These are phyloP conservation scores for Channa striata DNA, from an alignment of 2,797 vertebrate genomes.

Conservation along the genomic window DNA sequence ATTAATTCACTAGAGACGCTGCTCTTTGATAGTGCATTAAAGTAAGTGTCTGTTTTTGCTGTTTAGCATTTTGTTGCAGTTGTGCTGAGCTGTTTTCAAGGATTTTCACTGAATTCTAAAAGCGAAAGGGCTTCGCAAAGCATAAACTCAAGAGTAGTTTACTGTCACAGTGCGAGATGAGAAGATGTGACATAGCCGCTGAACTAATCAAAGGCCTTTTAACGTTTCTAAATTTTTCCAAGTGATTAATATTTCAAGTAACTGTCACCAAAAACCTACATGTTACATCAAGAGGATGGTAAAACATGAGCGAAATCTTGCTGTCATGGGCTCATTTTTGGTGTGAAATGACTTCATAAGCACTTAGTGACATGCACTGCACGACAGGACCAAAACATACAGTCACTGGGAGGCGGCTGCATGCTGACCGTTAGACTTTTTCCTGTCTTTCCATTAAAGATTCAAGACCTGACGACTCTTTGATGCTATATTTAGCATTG, in stretches of 20 bases:
- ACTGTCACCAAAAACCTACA: conserved; percentile 18
- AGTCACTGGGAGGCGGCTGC: background rate
- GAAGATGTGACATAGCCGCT: background rate
- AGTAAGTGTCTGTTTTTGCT: no score
- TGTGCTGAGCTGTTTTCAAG: no score
- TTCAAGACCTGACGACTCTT: conserved; percentile 33
- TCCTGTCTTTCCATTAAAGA: conserved; percentile 43
- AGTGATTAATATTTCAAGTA: conserved; percentile 8
- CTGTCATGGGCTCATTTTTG: conserved; percentile 20
- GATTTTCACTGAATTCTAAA: no score
- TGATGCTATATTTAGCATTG: conserved; percentile 64
- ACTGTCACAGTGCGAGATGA: conserved; percentile 1
- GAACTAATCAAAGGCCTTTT: conserved; percentile 6
- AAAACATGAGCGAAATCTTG: conserved; percentile 1
- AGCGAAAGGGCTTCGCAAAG: background rate
- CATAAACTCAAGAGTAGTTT: conserved; percentile 9
- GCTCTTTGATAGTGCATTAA: conserved; percentile 1
- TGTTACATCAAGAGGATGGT: conserved; percentile 10
- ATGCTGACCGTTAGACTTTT: background rate
- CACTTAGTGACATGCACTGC: conserved; percentile 5
- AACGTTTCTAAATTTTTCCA: conserved; percentile 1
- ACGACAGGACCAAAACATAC: conserved; percentile 18
- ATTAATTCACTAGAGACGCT: conserved; percentile 24
- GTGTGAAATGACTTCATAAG: conserved; percentile 35
- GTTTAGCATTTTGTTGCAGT: no score